Evolutionary conservation across 2,888 invertebrate genomes (phyloP).

Genomic region (Machimus rusticus): DNA sequence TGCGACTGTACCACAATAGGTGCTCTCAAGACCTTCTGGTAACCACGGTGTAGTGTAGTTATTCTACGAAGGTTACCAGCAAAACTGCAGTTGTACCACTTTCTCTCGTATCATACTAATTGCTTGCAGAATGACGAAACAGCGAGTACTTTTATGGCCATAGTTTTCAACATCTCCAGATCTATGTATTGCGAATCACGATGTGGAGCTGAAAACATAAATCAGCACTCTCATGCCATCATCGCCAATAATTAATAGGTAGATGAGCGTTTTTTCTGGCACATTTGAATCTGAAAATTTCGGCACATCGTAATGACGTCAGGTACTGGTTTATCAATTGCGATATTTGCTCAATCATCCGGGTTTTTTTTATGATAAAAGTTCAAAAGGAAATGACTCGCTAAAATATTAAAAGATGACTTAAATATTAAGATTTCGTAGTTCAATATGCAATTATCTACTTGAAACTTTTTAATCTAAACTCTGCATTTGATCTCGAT

Average conservation of each 20-base stretch:
- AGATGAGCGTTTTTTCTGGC: no score
- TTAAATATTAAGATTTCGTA: no score
- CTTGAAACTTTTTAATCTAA: no score
- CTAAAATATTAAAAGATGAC: neutral
- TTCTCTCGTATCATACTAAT: neutral
- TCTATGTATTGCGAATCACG: neutral
- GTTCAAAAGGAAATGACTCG: neutral
- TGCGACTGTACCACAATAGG: neutral
- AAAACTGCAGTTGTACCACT: neutral
- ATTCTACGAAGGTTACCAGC: neutral
- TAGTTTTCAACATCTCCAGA: neutral
- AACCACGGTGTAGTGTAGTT: neutral
- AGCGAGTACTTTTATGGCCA: neutral
- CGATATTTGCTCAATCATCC: neutral
- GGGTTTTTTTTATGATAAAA: neutral
- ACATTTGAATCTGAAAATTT: neutral
- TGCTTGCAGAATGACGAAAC: neutral
- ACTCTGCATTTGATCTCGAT: no score
- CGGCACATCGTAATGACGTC: neutral
- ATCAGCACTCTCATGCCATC: neutral
- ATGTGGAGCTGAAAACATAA: neutral
- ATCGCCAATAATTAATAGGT: neutral
- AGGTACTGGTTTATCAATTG: neutral
- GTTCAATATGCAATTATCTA: no score
- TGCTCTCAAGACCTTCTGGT: neutral